Conservation (phyloP, 2,888 invertebrate species). For the Drosophila austrosaltans region DNA sequence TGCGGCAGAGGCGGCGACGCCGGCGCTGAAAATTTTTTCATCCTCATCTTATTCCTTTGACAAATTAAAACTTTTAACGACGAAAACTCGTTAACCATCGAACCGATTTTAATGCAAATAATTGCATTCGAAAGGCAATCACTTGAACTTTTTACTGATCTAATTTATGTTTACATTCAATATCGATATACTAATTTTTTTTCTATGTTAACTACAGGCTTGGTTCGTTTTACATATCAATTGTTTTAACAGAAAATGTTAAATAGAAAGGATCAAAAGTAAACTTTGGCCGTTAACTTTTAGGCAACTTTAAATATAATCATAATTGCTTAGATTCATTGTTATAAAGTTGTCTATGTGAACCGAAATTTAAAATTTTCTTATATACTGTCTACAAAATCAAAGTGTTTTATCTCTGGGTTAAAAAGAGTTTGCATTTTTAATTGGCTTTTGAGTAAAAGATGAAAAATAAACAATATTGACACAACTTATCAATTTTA, state of each 20-base stretch:
- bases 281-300: no score
- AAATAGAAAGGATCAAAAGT: no score
- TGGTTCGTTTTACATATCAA: not conserved
- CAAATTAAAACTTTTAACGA: not conserved
- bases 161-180: not conserved
- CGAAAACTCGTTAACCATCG: not conserved
- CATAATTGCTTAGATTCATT: no score
- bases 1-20: not conserved
- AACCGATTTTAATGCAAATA: not conserved
- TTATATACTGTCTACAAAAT: no score
- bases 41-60: not conserved
- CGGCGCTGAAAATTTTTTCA: not conserved
- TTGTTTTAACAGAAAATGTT: not conserved
- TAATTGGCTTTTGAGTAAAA: no score
- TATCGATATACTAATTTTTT: not conserved
- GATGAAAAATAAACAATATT: no score
- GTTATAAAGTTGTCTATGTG: no score
- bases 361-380: no score
- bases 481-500: no score
- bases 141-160: not conserved
- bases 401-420: no score
- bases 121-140: not conserved
- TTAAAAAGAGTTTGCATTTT: no score
- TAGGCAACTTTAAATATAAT: no score
- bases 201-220: not conserved